A percentile compares a stretch with the other conserved stretches of the same genome.
These are phyloP conservation scores for Zaprionus obscuricornis DNA, from an alignment of 2,888 invertebrate genomes.

Conservation along the genomic window DNA sequence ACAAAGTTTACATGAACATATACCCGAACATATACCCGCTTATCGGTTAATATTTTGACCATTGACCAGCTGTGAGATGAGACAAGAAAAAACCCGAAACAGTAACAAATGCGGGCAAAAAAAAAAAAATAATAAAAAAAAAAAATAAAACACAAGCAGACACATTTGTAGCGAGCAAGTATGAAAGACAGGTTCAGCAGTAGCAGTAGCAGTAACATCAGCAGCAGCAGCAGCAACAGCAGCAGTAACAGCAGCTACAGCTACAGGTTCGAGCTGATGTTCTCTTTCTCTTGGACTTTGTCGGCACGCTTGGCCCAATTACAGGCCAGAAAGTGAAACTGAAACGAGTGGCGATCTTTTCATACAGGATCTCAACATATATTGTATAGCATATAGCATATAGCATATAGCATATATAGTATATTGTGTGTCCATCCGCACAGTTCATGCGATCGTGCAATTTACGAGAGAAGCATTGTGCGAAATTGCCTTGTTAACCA, in stretches of 20 bases:
- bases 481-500: constrained; percentile 76
- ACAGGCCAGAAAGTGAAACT: constrained; percentile 76
- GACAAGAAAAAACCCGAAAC: too few relatives aligned
- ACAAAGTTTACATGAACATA: constrained; percentile 11
- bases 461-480: constrained; percentile 49
- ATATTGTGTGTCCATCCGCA: constrained; percentile 1
- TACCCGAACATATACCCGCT: constrained; percentile 36
- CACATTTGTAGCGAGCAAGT: too few relatives aligned
- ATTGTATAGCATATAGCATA: constrained; percentile 4
- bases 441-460: constrained; percentile 26
- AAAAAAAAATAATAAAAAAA: too few relatives aligned
- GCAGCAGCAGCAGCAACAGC: too few relatives aligned
- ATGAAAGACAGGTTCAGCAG: constrained; percentile 13
- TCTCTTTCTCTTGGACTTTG: constrained; percentile 24
- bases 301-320: constrained; percentile 66
- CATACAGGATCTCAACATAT: constrained; percentile 28
- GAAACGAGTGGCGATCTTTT: constrained; percentile 38
- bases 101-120: constrained; percentile 2
- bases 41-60: constrained; percentile 32
- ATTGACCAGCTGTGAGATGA: constrained; percentile 20
- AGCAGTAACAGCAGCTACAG: constrained; percentile 3
- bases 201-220: too few relatives aligned
- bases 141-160: too few relatives aligned
- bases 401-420: constrained; percentile 1
- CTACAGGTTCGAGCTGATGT: not conserved